A percentile compares a stretch with the other conserved stretches of the same genome.
Evolutionary conservation across 2,113 vertebrate genomes (phyloP).

Genomic region (Scytalopus superciliaris): DNA sequence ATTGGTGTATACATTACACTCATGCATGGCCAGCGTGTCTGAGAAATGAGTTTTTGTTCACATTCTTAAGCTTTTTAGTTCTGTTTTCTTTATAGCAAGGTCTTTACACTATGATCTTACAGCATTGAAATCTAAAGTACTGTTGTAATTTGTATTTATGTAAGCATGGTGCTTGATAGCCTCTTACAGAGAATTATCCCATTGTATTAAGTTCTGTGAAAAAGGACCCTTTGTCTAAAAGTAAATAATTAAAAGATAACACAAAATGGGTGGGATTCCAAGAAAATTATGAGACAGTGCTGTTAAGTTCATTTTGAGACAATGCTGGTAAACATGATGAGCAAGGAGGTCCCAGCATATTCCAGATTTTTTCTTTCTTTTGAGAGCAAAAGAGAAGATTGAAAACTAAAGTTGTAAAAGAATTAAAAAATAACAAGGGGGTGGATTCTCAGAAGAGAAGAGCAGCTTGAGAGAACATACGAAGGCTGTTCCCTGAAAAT

Average conservation of each 20-base stretch:
- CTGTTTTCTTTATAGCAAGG: background rate
- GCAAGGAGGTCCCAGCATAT: background rate
- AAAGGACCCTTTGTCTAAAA: background rate
- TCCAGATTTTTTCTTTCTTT: background rate
- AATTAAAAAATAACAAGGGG: background rate
- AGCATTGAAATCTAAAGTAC: background rate
- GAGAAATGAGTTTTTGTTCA: background rate
- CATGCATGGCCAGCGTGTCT: background rate
- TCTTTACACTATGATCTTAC: background rate
- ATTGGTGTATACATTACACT: background rate
- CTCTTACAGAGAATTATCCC: background rate
- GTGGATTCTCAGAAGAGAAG: conserved; percentile 5
- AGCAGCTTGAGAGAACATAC: conserved; percentile 6
- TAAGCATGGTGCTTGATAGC: background rate
- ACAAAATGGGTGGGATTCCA: background rate
- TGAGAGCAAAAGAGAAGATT: background rate
- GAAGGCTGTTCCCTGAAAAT: conserved; percentile 36
- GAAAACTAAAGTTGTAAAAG: background rate
- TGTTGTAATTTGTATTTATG: background rate
- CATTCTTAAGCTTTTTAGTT: background rate
- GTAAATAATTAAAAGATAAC: background rate
- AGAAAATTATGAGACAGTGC: background rate
- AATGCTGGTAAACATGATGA: background rate
- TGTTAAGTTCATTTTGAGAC: background rate
- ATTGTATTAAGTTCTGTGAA: background rate